Base-by-base conservation (phyloP, 1,140 invertebrate species). In the Microplitis mediator region DNA sequence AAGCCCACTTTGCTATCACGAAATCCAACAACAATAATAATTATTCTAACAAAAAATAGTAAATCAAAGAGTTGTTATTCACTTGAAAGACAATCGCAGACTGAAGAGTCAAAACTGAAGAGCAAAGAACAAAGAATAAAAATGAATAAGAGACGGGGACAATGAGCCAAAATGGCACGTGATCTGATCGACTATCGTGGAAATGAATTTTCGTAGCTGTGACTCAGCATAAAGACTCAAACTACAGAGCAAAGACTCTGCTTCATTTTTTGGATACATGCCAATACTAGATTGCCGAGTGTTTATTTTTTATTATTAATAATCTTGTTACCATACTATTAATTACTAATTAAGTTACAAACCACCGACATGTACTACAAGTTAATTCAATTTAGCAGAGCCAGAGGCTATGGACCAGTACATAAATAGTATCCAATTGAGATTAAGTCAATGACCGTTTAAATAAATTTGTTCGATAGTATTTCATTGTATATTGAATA, bases 151-250 rank as follows among this genome's bases (percentile, higher is more conserved):
- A 45, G 39, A 45, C 31, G 45, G n/a, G 58, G 61, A 71, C 61
- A 64, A 71, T 32, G 56, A 60, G 36, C 35, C 36, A 36, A 56
- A 34, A 62, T 64, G 69, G 52, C 78, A 80, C 78, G 76, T 81
- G 79, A 80, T 81, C 69, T 56, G 74, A 76, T 78, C 74, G 75
- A 77, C 75, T 73, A 75, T 61, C 70, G 75, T 68, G 60, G 54
- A 78, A 66, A 73, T 51, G 52, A 58, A 52, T 77, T 69, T 78
- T 79, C 65, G 78, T 78, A 71, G 77, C 73, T 71, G 67, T 80
- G 80, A 82, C 75, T 82, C 80, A 82, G 75, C 23, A 23, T 23
- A 23, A 23, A 23, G 23, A 23, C 23, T 23, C 23, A 23, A 23
- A 23, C 79, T n/a, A 16, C 62, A 45, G 62, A 11, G 35, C 62